Conservation (phyloP, 2,797 vertebrate species). For the Melanotaenia pygmaea region DNA sequence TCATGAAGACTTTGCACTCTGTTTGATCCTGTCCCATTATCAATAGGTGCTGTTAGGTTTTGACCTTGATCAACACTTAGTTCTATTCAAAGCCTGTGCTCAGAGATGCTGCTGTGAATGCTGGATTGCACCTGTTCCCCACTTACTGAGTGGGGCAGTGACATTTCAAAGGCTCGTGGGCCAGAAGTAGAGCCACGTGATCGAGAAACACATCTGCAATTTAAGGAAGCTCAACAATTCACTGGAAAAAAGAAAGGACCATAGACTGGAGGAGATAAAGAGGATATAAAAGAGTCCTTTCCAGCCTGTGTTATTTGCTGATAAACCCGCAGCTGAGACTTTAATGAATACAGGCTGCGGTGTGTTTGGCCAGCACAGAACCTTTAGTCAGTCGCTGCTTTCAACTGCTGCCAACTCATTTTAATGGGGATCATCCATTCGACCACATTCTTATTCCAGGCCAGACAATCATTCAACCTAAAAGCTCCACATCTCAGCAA, state of each 20-base stretch:
- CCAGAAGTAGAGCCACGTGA: slow-evolving; percentile 27
- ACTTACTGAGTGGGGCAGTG: slow-evolving; percentile 36
- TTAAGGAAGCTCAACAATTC: slow-evolving; percentile 22
- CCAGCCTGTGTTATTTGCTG: slow-evolving; percentile 60
- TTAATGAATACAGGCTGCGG: slow-evolving; percentile 72
- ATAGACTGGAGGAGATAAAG: slow-evolving; percentile 46
- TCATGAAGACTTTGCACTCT: background rate
- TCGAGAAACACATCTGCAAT: slow-evolving; percentile 49
- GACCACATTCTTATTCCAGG: slow-evolving; percentile 63
- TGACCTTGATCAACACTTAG: slow-evolving; percentile 34
- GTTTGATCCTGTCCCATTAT: background rate
- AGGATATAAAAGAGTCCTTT: slow-evolving; percentile 47
- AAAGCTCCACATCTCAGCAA: slow-evolving; percentile 58
- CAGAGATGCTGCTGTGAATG: slow-evolving; percentile 17
- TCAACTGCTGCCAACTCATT: slow-evolving; percentile 80
- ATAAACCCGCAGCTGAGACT: slow-evolving; percentile 67
- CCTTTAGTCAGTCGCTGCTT: slow-evolving; percentile 65
- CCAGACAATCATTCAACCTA: slow-evolving; percentile 63
- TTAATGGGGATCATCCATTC: slow-evolving; percentile 72
- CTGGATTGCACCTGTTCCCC: slow-evolving; percentile 59
- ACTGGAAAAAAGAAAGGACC: slow-evolving; percentile 39
- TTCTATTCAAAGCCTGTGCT: slow-evolving; percentile 35
- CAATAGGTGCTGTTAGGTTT: slow-evolving; percentile 8
- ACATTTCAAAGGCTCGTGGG: slow-evolving; percentile 42
- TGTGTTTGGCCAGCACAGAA: slow-evolving; percentile 61